phyloP scores from a whole-genome alignment of 2,888 invertebrate species.

The Acrobasis suavella region DNA sequence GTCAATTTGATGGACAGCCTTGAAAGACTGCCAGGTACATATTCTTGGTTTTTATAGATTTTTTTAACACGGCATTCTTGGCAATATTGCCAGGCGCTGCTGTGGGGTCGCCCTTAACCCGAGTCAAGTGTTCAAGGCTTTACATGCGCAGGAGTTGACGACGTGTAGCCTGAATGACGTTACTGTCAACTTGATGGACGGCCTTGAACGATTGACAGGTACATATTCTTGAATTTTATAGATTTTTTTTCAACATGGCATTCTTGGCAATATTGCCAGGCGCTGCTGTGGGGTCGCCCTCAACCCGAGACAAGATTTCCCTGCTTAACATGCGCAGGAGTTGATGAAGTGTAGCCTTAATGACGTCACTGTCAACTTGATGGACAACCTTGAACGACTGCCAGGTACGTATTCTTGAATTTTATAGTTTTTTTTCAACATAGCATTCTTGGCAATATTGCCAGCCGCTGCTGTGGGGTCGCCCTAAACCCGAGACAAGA shows the following conservation, averaged over 20 bases:
- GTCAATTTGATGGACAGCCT: constrained; percentile 81
- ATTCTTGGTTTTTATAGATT: neutral
- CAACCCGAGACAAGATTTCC: too few species aligned
- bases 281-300: too few species aligned
- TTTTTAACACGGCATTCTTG: neutral
- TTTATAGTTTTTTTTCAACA: too few species aligned
- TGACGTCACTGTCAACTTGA: too few species aligned
- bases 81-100: neutral
- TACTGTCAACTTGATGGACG: constrained; percentile 80
- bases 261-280: too few species aligned
- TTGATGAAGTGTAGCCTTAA: too few species aligned
- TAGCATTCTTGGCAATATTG: constrained; percentile 95
- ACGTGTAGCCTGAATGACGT: constrained; percentile 64
- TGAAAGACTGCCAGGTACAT: constrained; percentile 48
- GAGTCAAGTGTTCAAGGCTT: constrained; percentile 85
- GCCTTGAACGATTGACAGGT: too few species aligned
- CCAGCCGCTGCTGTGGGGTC: constrained; percentile 89
- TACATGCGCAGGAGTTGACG: constrained; percentile 60
- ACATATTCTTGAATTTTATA: too few species aligned
- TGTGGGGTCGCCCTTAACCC: neutral
- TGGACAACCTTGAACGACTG: too few species aligned
- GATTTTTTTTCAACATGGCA: too few species aligned
- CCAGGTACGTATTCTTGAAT: too few species aligned
- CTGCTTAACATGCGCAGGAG: too few species aligned
- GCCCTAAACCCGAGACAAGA: constrained; percentile 90